Evolutionary conservation across 2,888 invertebrate species (phyloP).

Genomic region (Dryobota labecula): DNA sequence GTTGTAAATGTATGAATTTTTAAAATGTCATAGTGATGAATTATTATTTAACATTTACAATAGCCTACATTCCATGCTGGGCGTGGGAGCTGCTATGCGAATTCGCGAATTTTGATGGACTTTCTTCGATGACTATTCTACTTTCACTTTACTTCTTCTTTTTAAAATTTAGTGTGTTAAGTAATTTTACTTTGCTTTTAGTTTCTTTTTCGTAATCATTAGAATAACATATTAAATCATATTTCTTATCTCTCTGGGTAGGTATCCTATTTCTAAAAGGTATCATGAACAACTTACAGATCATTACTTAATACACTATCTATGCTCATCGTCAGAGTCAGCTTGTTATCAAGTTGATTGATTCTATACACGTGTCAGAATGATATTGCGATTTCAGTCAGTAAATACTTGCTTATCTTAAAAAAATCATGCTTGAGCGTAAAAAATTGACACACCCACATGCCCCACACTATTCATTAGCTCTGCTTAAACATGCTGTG

Average conservation of each 20-base stretch:
- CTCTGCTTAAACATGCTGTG: slow-evolving; percentile 35
- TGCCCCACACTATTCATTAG: slow-evolving; percentile 24
- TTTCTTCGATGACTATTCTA: slow-evolving; percentile 60
- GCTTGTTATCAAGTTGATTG: slow-evolving; percentile 25
- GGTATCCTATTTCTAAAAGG: not conserved
- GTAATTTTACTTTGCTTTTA: slow-evolving; percentile 4
- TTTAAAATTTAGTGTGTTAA: not conserved
- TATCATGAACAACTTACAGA: slow-evolving; percentile 2
- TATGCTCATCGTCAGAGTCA: slow-evolving; percentile 19
- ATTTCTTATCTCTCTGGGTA: too few species aligned
- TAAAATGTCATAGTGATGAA: not conserved
- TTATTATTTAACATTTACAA: not conserved
- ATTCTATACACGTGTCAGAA: slow-evolving; percentile 24
- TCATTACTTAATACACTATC: not conserved
- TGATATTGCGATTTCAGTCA: slow-evolving; percentile 16
- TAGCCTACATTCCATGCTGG: slow-evolving; percentile 41
- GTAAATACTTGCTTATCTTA: slow-evolving; percentile 21
- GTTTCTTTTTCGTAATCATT: slow-evolving; percentile 11
- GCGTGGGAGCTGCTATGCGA: slow-evolving; percentile 59
- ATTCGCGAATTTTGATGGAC: slow-evolving; percentile 65
- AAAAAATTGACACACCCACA: slow-evolving; percentile 21
- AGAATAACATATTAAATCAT: not conserved
- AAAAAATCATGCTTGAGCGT: slow-evolving; percentile 24
- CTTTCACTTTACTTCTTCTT: slow-evolving; percentile 63
- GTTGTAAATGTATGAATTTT: slow-evolving; percentile 7